Evolutionary conservation across 2,113 vertebrate species (phyloP).

Genomic region (Sciurus niger): DNA sequence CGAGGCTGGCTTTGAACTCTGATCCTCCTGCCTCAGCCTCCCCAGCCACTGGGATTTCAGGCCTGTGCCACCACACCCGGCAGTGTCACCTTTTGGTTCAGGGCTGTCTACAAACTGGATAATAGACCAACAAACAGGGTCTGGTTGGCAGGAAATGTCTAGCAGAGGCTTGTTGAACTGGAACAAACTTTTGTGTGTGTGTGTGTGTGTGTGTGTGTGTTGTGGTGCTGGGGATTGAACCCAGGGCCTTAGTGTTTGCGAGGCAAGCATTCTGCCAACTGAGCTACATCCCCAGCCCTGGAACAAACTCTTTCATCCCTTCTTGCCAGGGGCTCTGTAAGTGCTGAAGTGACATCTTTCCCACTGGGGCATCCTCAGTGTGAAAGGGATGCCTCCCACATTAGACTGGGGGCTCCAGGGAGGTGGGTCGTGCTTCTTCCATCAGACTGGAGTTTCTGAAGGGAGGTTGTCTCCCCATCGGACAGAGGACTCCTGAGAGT

Average conservation of each 20-base stretch:
- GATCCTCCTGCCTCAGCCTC: no score
- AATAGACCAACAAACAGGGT: no score
- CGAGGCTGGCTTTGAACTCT: no score
- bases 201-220: no score
- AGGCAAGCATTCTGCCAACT: no score
- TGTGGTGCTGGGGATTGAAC: no score
- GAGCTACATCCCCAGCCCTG: no score
- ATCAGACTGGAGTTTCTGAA: not conserved
- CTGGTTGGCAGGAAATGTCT: slow-evolving; percentile 19
- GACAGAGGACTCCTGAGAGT: not conserved
- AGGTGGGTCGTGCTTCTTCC: not conserved
- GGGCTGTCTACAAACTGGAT: not conserved
- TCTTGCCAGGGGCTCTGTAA: not conserved
- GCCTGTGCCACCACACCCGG: no score
- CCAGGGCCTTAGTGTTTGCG: no score
- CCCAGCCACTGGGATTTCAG: no score
- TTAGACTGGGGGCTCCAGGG: not conserved
- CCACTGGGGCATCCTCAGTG: slow-evolving; percentile 1
- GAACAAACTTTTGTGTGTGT: not conserved
- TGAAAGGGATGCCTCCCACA: not conserved
- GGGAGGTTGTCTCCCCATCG: not conserved
- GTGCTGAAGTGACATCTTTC: slow-evolving; percentile 52
- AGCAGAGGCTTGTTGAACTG: slow-evolving; percentile 8
- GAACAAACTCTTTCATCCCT: not conserved
- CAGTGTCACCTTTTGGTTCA: slow-evolving; percentile 4